Evolutionary conservation across 2,888 invertebrate genomes (phyloP).

Genomic region (Seira ritae): DNA sequence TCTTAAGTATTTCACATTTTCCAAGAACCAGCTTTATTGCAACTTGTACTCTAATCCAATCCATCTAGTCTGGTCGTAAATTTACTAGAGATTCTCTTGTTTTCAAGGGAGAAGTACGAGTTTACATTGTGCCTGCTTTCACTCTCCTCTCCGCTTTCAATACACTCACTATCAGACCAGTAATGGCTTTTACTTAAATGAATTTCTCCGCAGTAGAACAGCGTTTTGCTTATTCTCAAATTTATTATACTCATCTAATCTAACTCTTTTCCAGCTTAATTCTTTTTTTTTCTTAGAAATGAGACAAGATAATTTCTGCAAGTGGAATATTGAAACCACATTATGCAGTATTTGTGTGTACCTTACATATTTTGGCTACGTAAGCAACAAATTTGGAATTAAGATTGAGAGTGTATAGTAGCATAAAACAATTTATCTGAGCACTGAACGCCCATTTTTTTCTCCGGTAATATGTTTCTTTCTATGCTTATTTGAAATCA

Average conservation of each 20-base stretch:
- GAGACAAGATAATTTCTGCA: too few species aligned
- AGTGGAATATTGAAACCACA: too few species aligned
- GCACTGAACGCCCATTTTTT: too few species aligned
- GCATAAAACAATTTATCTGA: too few species aligned
- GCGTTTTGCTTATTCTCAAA: not conserved
- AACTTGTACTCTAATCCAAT: conserved; percentile 52
- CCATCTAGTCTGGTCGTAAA: conserved; percentile 20
- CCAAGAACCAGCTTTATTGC: not conserved
- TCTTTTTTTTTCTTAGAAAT: too few species aligned
- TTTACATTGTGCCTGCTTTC: conserved; percentile 6
- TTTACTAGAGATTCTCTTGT: not conserved
- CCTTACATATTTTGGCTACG: too few species aligned
- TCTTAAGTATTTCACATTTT: too few species aligned
- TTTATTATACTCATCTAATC: not conserved
- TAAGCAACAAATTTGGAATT: too few species aligned
- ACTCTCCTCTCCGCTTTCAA: not conserved
- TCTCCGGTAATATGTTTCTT: too few species aligned
- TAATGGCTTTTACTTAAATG: not conserved
- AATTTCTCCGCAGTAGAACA: not conserved
- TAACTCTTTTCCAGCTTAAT: not conserved
- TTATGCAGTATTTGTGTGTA: too few species aligned
- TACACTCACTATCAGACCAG: not conserved
- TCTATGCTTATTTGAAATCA: too few species aligned
- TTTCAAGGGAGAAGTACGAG: not conserved
- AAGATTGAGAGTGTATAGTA: too few species aligned